Base-by-base conservation (phyloP, 2,797 vertebrate genomes). In the Peromyscus nudipes region DNA sequence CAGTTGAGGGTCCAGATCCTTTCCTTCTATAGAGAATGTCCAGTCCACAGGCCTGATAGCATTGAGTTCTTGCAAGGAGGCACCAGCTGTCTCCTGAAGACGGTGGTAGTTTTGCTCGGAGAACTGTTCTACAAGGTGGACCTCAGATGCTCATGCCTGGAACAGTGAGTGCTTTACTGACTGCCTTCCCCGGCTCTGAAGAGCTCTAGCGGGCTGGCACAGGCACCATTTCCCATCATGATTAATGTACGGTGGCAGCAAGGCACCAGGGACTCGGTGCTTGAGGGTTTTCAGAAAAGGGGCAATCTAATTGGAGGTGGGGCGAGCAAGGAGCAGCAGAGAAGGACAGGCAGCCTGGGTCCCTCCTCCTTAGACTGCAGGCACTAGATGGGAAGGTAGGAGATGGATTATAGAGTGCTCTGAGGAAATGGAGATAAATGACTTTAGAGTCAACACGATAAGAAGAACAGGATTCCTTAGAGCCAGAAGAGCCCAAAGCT, bases 371-470 rank as follows among this genome's bases (percentile, higher is more conserved):
- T 31, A 65, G 92, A 77, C 29, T 34, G 13, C 19, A 57, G 77
- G 73, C 85, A 27, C 82, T 6, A 86, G 43, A 37, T 82, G 86
- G 90, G 85, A 85, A 77, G 62, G 43, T 46, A 46, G 60, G 62
- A 31, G 52, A 46, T 4, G 75, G 55, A 82, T 80, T 89, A 76
- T 81, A 95, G 80, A 91, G 21, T 40, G 46, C 21, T 83, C 52
- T 7, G 76, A 88, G 90, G 81, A 96, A 96, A 93, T 85, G 31
- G 77, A 98, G 93, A 95, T 85, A 65, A 95, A 94, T 16, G 46
- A 89, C 71, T 95, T 97, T 3, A 90, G 76, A 88, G 84, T 71
- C 62, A 17, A 13, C 80, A 34, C 6, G 43, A 90, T 67, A 88
- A 65, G 52, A 82, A 89, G 46, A 82, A 81, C 34, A 19, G 13